Evolutionary conservation across 2,113 vertebrate genomes (phyloP).

Genomic region (Quiscalus mexicanus): DNA sequence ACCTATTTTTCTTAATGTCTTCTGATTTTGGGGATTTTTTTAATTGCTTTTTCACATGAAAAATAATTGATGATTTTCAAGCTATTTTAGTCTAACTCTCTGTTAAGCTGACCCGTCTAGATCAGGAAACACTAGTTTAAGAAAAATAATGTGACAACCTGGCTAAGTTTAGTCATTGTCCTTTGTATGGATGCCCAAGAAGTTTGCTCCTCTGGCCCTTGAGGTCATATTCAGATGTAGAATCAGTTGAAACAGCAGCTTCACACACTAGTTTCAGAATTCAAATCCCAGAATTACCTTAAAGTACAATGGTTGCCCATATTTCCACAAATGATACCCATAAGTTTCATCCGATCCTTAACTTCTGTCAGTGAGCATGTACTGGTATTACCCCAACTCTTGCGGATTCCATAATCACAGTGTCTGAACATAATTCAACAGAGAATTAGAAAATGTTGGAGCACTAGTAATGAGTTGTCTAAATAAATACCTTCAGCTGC

Average conservation of each 20-base stretch:
- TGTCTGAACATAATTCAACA: background rate
- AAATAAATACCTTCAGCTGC: conserved; percentile 21
- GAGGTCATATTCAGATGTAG: background rate
- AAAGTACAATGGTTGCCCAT: background rate
- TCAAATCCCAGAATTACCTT: background rate
- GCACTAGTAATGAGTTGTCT: background rate
- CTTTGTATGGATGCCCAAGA: background rate
- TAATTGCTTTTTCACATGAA: background rate
- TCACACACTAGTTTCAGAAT: background rate
- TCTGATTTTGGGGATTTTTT: background rate
- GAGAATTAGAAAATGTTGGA: background rate
- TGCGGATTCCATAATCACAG: background rate
- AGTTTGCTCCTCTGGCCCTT: background rate
- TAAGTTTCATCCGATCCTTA: background rate
- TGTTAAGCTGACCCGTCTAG: background rate
- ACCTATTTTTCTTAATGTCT: background rate
- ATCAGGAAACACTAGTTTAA: background rate
- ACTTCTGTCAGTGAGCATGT: background rate
- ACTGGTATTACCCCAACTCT: background rate
- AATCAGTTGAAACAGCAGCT: background rate
- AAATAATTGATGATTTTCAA: background rate
- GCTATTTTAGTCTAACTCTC: background rate
- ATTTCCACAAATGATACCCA: background rate
- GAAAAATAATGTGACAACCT: background rate
- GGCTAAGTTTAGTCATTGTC: background rate